Conservation (phyloP, 2,113 vertebrate species). For the Gallinago undulata region DNA sequence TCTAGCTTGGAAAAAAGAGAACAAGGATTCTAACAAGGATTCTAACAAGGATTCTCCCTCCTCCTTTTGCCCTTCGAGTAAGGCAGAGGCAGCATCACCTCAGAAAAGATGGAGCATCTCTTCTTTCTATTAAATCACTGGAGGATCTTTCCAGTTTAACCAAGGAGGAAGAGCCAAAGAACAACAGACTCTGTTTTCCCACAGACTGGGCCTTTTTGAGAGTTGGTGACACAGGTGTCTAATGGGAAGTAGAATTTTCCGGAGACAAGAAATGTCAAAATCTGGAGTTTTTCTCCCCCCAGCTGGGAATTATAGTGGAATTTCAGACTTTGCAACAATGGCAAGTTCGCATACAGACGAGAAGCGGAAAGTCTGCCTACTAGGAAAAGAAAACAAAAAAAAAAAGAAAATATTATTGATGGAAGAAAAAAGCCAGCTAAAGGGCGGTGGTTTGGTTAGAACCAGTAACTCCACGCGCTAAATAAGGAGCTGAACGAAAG, state of each 20-base stretch:
- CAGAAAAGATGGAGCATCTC: not conserved
- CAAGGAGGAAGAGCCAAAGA: not conserved
- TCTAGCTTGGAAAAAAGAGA: not conserved
- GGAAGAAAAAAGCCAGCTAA: not conserved
- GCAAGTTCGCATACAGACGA: not conserved
- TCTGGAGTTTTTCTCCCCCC: not conserved
- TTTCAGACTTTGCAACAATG: not conserved
- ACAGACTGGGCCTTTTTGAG: not conserved
- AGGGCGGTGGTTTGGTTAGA: not conserved
- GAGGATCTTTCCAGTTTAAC: not conserved
- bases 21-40: not conserved
- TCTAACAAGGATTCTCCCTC: not conserved
- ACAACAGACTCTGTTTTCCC: not conserved
- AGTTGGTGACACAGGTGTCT: not conserved
- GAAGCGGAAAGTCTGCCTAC: not conserved
- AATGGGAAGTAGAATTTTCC: not conserved
- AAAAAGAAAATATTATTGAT: too few species aligned
- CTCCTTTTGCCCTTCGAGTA: not conserved
- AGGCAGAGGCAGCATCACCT: not conserved
- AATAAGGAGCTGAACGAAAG: not conserved
- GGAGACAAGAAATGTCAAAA: not conserved
- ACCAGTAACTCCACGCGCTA: rapidly evolving
- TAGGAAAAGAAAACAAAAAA: not conserved
- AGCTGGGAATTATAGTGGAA: not conserved
- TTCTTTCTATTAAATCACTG: not conserved